phyloP scores from a whole-genome alignment of 2,888 invertebrate species.

The Craniophora ligustri region DNA sequence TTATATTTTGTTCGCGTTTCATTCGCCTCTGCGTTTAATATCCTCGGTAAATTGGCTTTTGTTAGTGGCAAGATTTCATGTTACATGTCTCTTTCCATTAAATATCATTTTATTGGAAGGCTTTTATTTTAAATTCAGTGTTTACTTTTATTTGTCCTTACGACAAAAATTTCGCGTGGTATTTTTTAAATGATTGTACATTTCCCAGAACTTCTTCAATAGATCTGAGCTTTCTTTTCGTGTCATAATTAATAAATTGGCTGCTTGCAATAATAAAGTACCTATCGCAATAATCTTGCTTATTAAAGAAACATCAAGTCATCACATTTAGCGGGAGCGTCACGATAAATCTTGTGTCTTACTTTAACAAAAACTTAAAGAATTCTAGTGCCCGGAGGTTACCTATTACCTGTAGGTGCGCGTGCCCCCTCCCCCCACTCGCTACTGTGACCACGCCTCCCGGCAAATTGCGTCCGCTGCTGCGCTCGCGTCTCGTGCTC shows the following conservation, averaged over 20 bases:
- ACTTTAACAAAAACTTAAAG: constrained; percentile 46
- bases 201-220: too few relatives aligned
- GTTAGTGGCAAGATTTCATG: constrained; percentile 12
- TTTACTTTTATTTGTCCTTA: not conserved
- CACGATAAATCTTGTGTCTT: constrained; percentile 34
- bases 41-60: constrained; percentile 30
- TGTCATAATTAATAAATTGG: not conserved
- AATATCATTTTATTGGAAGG: not conserved
- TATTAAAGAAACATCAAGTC: constrained; percentile 32
- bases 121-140: too few relatives aligned
- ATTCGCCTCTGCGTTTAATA: constrained; percentile 38
- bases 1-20: constrained; percentile 46
- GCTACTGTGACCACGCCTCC: constrained; percentile 77
- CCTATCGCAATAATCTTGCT: constrained; percentile 18
- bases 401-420: constrained; percentile 54
- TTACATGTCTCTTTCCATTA: constrained; percentile 10
- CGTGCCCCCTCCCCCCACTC: constrained; percentile 57
- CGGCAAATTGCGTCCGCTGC: constrained; percentile 73
- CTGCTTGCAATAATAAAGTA: constrained; percentile 18
- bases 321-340: constrained; percentile 20
- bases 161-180: too few relatives aligned
- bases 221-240: too few relatives aligned
- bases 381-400: constrained; percentile 46
- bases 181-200: too few relatives aligned
- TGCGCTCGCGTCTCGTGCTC: constrained; percentile 74